Percentiles rank a stretch among this genome's conserved stretches.
These are phyloP conservation scores for Folsomia candida DNA, from an alignment of 2,888 invertebrate species.

Conservation along the genomic window DNA sequence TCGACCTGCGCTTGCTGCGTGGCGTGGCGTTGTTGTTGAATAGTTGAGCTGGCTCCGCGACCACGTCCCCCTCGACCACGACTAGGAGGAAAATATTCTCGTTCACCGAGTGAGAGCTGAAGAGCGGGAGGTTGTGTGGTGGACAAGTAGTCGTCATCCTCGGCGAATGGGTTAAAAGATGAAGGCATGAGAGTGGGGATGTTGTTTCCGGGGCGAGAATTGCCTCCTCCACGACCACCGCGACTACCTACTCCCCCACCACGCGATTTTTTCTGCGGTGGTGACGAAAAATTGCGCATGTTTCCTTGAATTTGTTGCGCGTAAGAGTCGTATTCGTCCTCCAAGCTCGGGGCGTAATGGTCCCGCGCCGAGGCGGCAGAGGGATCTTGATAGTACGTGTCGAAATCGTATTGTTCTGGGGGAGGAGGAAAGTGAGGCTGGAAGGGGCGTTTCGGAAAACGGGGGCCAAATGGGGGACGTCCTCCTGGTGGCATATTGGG, in stretches of 20 bases:
- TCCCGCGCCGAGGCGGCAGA: background rate
- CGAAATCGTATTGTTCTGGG: background rate
- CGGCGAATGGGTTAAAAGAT: background rate
- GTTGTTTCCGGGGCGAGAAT: background rate
- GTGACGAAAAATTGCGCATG: background rate
- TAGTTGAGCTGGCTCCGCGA: background rate
- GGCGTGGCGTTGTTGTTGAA: background rate
- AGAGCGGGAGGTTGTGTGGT: background rate
- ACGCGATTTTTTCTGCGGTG: background rate
- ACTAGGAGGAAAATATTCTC: background rate
- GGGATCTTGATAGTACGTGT: conserved; percentile 10
- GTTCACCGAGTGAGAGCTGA: conserved; percentile 1
- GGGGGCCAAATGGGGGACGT: background rate
- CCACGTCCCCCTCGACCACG: background rate
- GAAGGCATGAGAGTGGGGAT: background rate
- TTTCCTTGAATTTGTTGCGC: background rate
- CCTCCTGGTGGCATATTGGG: background rate
- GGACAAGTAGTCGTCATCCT: background rate
- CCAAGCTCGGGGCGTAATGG: background rate
- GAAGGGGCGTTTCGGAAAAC: background rate
- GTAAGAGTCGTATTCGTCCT: background rate
- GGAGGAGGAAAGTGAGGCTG: background rate
- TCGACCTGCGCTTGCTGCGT: background rate
- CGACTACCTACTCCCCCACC: background rate
- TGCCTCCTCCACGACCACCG: background rate